Conservation (phyloP, 2,113 vertebrate species). For the Noctilio leporinus region DNA sequence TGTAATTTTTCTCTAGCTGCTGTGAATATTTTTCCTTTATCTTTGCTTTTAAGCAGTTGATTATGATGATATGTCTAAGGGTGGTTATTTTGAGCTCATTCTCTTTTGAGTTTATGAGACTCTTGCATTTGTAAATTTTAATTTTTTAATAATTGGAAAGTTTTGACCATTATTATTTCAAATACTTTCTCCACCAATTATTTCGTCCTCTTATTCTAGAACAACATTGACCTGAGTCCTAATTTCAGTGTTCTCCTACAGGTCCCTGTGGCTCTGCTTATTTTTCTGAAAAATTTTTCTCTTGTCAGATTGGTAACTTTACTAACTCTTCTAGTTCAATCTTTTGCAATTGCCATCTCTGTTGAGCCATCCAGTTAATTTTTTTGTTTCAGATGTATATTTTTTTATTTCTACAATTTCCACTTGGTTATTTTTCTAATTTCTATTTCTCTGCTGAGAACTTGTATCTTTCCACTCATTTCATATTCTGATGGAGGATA, state of each 20-base stretch:
- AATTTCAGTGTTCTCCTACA: background rate
- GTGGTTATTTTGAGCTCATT: background rate
- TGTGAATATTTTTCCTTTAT: background rate
- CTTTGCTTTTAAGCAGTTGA: background rate
- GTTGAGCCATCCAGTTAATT: background rate
- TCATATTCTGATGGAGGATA: background rate
- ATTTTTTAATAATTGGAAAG: constrained; percentile 1
- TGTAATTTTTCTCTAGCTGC: background rate
- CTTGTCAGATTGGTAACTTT: background rate
- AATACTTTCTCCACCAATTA: background rate
- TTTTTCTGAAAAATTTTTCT: background rate
- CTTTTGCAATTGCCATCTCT: background rate
- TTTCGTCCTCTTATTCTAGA: background rate
- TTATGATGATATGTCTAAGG: background rate
- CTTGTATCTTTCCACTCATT: background rate
- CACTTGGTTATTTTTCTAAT: background rate
- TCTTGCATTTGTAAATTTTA: background rate
- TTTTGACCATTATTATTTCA: background rate
- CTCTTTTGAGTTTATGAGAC: background rate
- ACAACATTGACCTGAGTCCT: background rate
- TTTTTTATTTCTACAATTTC: background rate
- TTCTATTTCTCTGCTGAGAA: background rate
- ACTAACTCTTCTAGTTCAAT: background rate
- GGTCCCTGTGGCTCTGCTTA: background rate
- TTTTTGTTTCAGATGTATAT: background rate